Evolutionary conservation across 1,140 invertebrate species (phyloP), one percentile per base, ranked within the genome.

Genomic region (Drosophila leontia): DNA sequence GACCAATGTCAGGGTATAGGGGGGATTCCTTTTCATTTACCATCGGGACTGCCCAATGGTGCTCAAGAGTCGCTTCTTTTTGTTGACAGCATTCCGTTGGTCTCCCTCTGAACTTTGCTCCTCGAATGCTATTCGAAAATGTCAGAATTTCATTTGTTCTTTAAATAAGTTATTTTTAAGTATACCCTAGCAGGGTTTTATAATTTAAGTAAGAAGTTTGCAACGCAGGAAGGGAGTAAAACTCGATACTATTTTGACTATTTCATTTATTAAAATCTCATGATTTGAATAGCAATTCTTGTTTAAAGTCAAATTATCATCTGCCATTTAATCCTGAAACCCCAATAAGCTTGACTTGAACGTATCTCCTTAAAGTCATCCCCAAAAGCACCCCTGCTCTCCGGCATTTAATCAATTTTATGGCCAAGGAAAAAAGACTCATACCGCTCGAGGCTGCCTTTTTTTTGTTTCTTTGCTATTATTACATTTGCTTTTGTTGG

Each of bases 321-420:
- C 6, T 35, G n/a, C 12, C 8, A 8, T 17, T 26, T 29, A n/a
- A 39, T 8, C 12, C 34, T 8, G 3, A 13, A 39, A 8, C 1
- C 13, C 8, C 3, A 32, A 50, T 15, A n/a, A 26, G 3, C 26
- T 42, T 4, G 4, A 13, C 47, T 70, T 44, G 9, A 56, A 71
- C 1, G 2, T 1, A 67, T 7, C 23, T 19, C 15, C 11, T 81
- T 74, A 76, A 76, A 78, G 78, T 23, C 61, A 50, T 60, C 75
- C 57, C 39, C 26, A 67, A 68, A n/a, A 55, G 17, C 50, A 26
- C 19, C 9, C 44, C 12, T 17, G 37, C 41, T 62, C 44, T 78
- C 45, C 51, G 72, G 74, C 74, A 78, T 81, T 88, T 84, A 88
- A 88, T 88, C 85, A 90, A 90, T 88, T 88, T 88, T 88, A 88